Base-by-base conservation (phyloP, 2,888 invertebrate species). In the Zootermopsis nevadensis region DNA sequence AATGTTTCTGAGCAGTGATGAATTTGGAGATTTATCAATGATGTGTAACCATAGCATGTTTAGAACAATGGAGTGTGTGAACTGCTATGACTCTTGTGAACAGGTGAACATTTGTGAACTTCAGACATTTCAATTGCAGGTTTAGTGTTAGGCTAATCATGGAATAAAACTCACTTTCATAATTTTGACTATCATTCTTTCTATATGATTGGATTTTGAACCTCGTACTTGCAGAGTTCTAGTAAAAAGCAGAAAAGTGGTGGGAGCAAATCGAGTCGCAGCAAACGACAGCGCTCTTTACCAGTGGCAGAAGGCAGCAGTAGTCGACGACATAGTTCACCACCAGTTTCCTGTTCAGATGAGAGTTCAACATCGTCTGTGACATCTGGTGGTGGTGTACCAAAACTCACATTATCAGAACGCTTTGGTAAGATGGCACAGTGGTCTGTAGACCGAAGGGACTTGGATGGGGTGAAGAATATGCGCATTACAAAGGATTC, bases 401-500 rank as follows among this genome's bases (percentile, higher is more conserved):
- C 88, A 86, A 92, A 93, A 84, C 90, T 97, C 87, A 96, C 96
- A 0, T 91, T 97, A 24, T 97, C 96, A 0, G 97, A 97, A 89
- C 92, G 92, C 33, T 97, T 97, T 90, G 97, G 97, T 85, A 97
- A 97, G 91, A 96, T 97, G 94, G 97, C 97, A 33, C 97, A 97
- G 88, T 96, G 96, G 96, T 95, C 95, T 85, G 94, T 95, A 4
- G 96, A 96, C 89, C 92, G 97, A 22, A 93, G 94, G n/a, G 95
- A 96, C 81, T 94, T 96, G 88, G 96, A 96, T 89, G 96, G 96
- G 88, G 96, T 96, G 95, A 92, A 95, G 83, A 96, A 96, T 86
- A 96, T 97, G 83, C 94, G 96, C 85, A 95, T 95, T 84, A 94
- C 94, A 85, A 90, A 93, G 76, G 93, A 93, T 77, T 94, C 94